phyloP scores from a whole-genome alignment of 1,140 invertebrate species.

The Drosophila teissieri region DNA sequence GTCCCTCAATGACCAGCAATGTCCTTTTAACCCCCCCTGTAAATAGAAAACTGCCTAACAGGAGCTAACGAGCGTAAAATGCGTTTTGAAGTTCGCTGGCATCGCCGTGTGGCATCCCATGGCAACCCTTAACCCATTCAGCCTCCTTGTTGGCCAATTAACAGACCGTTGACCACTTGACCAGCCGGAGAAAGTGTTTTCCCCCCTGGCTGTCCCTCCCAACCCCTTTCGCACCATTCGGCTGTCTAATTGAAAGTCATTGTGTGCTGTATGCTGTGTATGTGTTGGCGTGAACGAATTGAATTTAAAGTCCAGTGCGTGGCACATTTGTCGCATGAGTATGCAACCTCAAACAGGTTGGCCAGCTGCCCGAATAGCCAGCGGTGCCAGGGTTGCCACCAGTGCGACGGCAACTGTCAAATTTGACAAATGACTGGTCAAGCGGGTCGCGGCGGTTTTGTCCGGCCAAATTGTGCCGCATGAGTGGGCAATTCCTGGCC shows the following conservation, averaged over 20 bases:
- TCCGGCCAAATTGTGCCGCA: constrained; percentile 58
- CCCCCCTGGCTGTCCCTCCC: not conserved
- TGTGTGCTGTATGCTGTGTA: constrained; percentile 17
- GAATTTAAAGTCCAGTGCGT: constrained; percentile 35
- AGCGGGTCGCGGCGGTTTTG: constrained; percentile 31
- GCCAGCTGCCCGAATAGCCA: constrained; percentile 53
- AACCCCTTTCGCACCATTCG: not conserved
- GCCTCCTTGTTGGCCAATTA: constrained; percentile 62
- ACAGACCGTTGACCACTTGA: constrained; percentile 67
- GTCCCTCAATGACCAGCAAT: constrained; percentile 62
- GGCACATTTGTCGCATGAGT: constrained; percentile 48
- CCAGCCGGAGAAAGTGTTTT: constrained; percentile 34
- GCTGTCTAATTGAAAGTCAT: constrained; percentile 80
- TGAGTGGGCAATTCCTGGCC: constrained; percentile 48
- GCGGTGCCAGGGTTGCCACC: constrained; percentile 33
- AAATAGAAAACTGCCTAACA: constrained; percentile 53
- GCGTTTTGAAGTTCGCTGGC: constrained; percentile 70
- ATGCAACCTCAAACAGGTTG: constrained; percentile 68
- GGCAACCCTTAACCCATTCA: constrained; percentile 49
- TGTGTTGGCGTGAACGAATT: constrained; percentile 42
- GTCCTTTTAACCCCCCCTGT: constrained; percentile 6
- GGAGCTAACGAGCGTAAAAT: constrained; percentile 74
- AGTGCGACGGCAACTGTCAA: constrained; percentile 50
- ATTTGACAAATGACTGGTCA: constrained; percentile 70
- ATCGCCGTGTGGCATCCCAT: constrained; percentile 11